Evolutionary conservation across 2,113 vertebrate genomes (phyloP).

Genomic region (Protobothrops flavoviridis): DNA sequence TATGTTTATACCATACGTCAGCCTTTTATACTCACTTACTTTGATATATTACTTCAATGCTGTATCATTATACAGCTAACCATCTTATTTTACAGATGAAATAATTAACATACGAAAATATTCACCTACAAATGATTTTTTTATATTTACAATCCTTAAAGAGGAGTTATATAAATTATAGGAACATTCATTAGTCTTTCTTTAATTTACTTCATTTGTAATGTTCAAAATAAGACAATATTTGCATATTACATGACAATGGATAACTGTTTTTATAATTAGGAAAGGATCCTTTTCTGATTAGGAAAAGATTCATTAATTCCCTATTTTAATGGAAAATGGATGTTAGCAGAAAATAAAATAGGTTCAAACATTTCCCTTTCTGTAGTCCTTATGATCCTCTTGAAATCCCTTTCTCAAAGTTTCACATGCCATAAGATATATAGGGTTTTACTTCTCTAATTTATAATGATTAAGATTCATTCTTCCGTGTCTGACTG

Average conservation of each 20-base stretch:
- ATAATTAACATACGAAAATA: conserved; percentile 22
- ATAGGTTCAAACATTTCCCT: neutral
- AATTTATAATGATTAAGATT: no score
- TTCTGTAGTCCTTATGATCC: no score
- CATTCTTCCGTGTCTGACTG: no score
- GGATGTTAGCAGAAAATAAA: neutral
- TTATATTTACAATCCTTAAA: conserved; percentile 1
- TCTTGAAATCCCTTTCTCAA: no score
- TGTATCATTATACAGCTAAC: conserved; percentile 1
- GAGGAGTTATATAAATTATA: neutral
- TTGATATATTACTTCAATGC: neutral
- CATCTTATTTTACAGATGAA: neutral
- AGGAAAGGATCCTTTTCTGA: neutral
- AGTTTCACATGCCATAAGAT: no score
- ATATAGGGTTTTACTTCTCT: no score
- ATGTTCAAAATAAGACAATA: neutral
- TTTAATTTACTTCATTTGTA: neutral
- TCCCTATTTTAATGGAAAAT: neutral
- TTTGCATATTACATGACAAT: neutral
- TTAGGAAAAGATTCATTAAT: neutral
- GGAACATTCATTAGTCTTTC: neutral
- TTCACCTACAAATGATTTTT: neutral
- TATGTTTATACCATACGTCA: conserved; percentile 9
- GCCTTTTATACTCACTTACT: conserved; percentile 22
- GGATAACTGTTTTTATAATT: neutral